These are phyloP conservation scores for Gyrodactylus salaris DNA, from an alignment of 1,140 invertebrate species.

Conservation along the genomic window DNA sequence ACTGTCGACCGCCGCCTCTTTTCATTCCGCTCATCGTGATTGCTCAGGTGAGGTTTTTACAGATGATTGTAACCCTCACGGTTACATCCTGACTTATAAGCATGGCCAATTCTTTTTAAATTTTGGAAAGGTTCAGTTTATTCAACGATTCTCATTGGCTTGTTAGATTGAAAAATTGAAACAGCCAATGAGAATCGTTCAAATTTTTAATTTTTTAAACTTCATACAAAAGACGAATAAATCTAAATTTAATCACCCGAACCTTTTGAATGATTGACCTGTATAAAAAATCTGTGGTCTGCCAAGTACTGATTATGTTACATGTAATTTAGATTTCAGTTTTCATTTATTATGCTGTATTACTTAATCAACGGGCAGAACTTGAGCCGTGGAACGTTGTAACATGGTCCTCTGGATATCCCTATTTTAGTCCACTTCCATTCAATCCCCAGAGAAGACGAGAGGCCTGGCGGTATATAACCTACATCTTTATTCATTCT, in stretches of 20 bases:
- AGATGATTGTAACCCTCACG: too few species aligned
- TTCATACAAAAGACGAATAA: too few species aligned
- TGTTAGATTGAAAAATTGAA: too few species aligned
- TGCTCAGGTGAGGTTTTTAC: slow-evolving; percentile 6
- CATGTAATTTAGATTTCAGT: background rate
- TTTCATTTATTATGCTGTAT: slow-evolving; percentile 15
- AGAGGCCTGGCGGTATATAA: slow-evolving; percentile 63
- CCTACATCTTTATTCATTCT: slow-evolving; percentile 72
- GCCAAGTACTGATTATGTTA: too few species aligned
- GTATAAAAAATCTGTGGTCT: too few species aligned
- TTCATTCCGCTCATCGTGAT: slow-evolving; percentile 34
- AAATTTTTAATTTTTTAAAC: too few species aligned
- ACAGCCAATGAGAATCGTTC: too few species aligned
- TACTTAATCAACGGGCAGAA: slow-evolving; percentile 7
- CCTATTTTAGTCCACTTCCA: slow-evolving; percentile 21
- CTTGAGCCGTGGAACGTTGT: slow-evolving; percentile 5
- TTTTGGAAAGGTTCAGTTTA: background rate
- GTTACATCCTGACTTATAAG: background rate
- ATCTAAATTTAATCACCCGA: too few species aligned
- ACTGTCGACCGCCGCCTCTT: slow-evolving; percentile 43
- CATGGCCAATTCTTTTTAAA: background rate
- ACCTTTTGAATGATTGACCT: too few species aligned
- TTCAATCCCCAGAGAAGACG: slow-evolving; percentile 56
- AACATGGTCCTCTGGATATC: slow-evolving; percentile 7
- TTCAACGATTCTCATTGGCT: background rate